Evolutionary conservation across 1,140 invertebrate species (phyloP).

Genomic region (Drosophila orosa): DNA sequence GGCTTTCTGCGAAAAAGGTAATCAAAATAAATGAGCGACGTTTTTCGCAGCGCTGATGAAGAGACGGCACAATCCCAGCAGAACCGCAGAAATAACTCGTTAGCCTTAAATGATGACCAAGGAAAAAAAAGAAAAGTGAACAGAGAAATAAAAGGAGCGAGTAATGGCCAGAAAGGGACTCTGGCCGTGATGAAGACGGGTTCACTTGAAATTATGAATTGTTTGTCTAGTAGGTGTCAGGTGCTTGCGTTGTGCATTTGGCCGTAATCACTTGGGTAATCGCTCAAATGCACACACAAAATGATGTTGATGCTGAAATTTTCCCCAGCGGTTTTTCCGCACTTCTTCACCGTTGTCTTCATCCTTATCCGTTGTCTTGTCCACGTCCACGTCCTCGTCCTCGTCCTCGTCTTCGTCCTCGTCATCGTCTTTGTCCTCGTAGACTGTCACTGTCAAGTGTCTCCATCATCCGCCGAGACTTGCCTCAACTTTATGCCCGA

Average conservation of each 20-base stretch:
- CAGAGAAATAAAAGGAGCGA: neutral
- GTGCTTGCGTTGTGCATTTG: conserved; percentile 51
- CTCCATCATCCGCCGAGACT: conserved; percentile 36
- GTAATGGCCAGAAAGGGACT: conserved; percentile 26
- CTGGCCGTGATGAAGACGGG: conserved; percentile 23
- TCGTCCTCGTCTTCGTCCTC: neutral
- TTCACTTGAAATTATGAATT: conserved; percentile 59
- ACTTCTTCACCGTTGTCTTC: conserved; percentile 15
- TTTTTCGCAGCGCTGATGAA: conserved; percentile 66
- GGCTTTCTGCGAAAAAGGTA: conserved; percentile 67
- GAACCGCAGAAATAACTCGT: conserved; percentile 70
- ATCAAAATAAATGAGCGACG: conserved; percentile 82
- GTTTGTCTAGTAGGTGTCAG: conserved; percentile 60
- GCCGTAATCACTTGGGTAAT: conserved; percentile 58
- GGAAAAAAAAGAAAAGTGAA: neutral
- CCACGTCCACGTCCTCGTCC: neutral
- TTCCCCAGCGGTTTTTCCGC: conserved; percentile 35
- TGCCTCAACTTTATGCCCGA: conserved; percentile 2
- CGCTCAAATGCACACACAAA: conserved; percentile 57
- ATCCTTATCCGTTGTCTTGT: neutral
- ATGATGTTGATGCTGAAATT: conserved; percentile 50
- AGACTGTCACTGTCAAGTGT: conserved; percentile 48
- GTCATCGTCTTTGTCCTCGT: conserved; percentile 1
- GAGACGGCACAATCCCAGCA: conserved; percentile 25
- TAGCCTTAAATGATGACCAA: conserved; percentile 51